Percentiles rank a stretch among this genome's conserved stretches.
Evolutionary conservation across 2,113 vertebrate genomes (phyloP).

Genomic region (Perccottus glenii): DNA sequence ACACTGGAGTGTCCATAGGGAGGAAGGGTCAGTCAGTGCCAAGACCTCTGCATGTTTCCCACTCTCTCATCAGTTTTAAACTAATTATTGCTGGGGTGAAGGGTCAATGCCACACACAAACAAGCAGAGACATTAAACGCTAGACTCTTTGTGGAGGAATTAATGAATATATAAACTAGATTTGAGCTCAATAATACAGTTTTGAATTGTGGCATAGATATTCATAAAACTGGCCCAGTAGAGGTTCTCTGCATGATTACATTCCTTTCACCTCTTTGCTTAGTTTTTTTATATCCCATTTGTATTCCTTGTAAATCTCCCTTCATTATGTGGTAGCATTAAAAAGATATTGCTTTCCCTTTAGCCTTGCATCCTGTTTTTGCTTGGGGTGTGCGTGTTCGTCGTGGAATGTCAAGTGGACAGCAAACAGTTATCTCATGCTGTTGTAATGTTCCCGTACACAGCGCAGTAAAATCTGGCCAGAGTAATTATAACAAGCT

Average conservation of each 20-base stretch:
- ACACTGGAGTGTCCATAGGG: constrained; percentile 61
- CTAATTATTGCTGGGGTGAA: constrained; percentile 48
- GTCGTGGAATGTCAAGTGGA: constrained; percentile 68
- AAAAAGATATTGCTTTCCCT: constrained; percentile 50
- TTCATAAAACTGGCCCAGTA: constrained; percentile 68
- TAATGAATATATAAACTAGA: constrained; percentile 64
- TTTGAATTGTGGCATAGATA: constrained; percentile 54
- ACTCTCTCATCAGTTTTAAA: constrained; percentile 50
- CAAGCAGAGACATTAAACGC: neutral
- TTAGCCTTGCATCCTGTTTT: constrained; percentile 53
- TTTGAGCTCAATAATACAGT: constrained; percentile 56
- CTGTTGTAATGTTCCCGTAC: constrained; percentile 66
- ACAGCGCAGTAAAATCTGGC: constrained; percentile 49
- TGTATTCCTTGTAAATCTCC: constrained; percentile 40
- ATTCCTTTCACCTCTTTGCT: constrained; percentile 59
- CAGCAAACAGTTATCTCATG: constrained; percentile 75
- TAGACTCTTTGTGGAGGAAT: constrained; percentile 31
- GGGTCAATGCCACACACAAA: constrained; percentile 51
- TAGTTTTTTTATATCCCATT: constrained; percentile 46
- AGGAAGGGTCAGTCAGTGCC: constrained; percentile 47
- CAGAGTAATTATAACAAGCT: constrained; percentile 52
- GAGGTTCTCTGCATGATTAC: constrained; percentile 35
- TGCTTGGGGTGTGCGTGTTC: constrained; percentile 54
- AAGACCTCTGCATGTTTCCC: constrained; percentile 45
- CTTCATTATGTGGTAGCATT: constrained; percentile 48